Percentiles rank a stretch among this genome's conserved stretches.
Conservation (phyloP, 1,140 invertebrate species). For the Ditylenchus dipsaci region DNA sequence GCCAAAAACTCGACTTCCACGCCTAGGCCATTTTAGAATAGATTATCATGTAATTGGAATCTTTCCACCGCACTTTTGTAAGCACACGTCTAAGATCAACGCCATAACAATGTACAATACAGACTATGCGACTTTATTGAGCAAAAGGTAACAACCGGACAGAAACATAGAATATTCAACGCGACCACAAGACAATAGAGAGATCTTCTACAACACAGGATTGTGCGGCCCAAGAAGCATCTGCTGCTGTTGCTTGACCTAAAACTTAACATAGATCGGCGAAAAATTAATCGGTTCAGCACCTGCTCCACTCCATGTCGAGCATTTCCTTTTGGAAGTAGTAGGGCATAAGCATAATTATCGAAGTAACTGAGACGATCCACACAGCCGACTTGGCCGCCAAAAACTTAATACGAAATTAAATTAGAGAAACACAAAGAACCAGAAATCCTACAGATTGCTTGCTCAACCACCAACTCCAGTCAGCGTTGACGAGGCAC, state of each 20-base stretch:
- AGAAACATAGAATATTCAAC: too few relatives aligned
- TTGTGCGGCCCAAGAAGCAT: background rate
- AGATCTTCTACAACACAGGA: too few relatives aligned
- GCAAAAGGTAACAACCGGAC: too few relatives aligned
- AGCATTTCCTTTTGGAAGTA: background rate
- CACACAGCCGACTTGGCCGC: background rate
- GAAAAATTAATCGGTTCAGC: background rate
- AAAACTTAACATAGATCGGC: background rate
- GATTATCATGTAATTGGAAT: too few relatives aligned
- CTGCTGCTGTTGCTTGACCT: background rate
- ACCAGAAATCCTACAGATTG: conserved; percentile 17
- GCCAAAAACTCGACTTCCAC: too few relatives aligned
- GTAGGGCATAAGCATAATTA: background rate
- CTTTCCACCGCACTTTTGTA: too few relatives aligned
- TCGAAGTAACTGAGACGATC: background rate
- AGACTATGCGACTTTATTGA: too few relatives aligned
- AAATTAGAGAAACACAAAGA: background rate
- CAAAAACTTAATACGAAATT: background rate
- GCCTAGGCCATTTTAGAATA: too few relatives aligned
- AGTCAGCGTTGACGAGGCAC: conserved; percentile 18
- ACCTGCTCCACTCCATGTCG: background rate
- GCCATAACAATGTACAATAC: too few relatives aligned
- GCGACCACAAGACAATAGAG: too few relatives aligned
- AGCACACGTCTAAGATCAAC: too few relatives aligned
- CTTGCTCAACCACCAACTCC: conserved; percentile 20